phyloP scores from a whole-genome alignment of 2,888 invertebrate genomes.

The Bombylius major region DNA sequence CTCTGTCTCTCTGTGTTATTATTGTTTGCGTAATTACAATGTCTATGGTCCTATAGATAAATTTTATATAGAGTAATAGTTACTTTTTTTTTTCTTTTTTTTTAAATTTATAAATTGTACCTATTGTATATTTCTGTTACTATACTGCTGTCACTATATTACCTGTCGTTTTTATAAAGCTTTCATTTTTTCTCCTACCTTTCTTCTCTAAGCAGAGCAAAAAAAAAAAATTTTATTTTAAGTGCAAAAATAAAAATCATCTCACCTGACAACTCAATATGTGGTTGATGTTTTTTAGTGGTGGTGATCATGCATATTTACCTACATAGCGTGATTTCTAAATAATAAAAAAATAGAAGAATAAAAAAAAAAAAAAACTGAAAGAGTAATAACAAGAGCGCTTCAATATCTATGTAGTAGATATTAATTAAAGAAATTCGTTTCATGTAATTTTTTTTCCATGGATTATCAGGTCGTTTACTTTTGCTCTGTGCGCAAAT shows the following conservation, averaged over 20 bases:
- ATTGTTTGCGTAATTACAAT: too few relatives aligned
- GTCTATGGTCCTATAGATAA: too few relatives aligned
- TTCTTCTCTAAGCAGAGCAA: too few relatives aligned
- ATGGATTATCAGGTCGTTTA: neutral
- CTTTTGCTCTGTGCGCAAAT: neutral
- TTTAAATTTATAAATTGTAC: too few relatives aligned
- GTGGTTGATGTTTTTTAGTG: too few relatives aligned
- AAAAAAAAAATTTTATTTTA: too few relatives aligned
- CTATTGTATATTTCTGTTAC: too few relatives aligned
- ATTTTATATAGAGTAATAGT: too few relatives aligned
- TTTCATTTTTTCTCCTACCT: neutral
- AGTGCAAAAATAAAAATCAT: neutral
- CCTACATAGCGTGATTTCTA: neutral
- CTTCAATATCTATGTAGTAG: neutral
- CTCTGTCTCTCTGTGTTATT: too few relatives aligned
- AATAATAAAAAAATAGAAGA: too few relatives aligned
- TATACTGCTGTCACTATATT: too few relatives aligned
- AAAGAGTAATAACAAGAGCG: neutral
- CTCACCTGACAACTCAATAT: neutral
- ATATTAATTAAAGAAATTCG: neutral
- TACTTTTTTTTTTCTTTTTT: too few relatives aligned
- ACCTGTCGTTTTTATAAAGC: neutral
- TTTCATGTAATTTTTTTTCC: neutral
- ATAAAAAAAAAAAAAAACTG: neutral
- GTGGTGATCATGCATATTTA: neutral